Evolutionary conservation across 2,797 vertebrate genomes (phyloP), one percentile per base, ranked within the genome.

Genomic region (Bryconaethiops microstoma): DNA sequence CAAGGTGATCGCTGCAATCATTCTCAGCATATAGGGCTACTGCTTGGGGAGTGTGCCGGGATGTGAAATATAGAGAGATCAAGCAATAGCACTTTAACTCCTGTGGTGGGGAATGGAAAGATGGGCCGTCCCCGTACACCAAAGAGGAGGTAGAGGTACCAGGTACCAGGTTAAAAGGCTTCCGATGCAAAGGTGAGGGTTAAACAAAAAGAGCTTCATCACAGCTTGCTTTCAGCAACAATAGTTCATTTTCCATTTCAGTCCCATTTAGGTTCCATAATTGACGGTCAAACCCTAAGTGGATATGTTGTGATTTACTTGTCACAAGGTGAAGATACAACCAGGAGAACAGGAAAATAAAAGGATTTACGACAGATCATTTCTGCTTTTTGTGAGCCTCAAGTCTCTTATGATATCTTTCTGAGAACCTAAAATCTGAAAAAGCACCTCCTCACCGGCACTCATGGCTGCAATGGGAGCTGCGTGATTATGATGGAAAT

Each of bases 401-500:
- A 63, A 81, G 59, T 63, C 50, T 75, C 55, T 67, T 57, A 23
- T 63, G 65, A 65, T 29, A 62, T 48, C 65, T 78, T 63, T 75
- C 7, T 63, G n/a, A 62, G 52, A 57, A 48, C 14, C 69, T 74
- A n/a, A 45, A 29, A 55, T 83, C n/a, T 54, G 19, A 96, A 95
- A 92, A 93, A 95, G 95, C 94, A 94, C 94, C 96, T 98, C 97
- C 97, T 99, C 98, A 97, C 97, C 96, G 96, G 94, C 96, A 97
- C 97, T 99, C 96, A 97, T 95, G 95, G 96, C 96, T 97, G 96
- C 95, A 95, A 93, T 94, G 97, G 97, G 97, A 98, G 96, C 96
- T 95, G 97, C 97, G 96, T 94, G 96, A 98, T 99, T 97, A 99
- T 98, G 98, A 99, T 97, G 97, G 97, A 98, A 99, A 97, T 99